A percentile compares a stretch with the other conserved stretches of the same genome.
phyloP scores from a whole-genome alignment of 2,797 vertebrate genomes.

The Liasis olivaceus region DNA sequence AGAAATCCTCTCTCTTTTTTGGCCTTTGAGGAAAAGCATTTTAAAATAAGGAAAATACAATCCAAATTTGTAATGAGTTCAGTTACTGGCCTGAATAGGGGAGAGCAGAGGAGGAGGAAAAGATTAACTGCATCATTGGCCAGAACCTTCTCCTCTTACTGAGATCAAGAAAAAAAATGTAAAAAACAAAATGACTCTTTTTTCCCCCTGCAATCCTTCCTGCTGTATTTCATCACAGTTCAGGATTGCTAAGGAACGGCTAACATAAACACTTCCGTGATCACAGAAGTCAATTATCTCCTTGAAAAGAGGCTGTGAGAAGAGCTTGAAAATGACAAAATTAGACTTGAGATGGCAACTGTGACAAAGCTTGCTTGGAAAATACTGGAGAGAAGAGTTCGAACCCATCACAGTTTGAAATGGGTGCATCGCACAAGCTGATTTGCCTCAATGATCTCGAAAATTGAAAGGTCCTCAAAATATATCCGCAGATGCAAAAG shows the following conservation, averaged over 20 bases:
- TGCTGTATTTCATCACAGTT: neutral
- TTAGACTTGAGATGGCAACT: slow-evolving; percentile 14
- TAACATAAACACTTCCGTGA: slow-evolving; percentile 26
- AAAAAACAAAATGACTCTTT: neutral
- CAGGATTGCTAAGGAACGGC: slow-evolving; percentile 6
- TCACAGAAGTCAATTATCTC: slow-evolving; percentile 4
- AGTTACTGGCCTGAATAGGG: neutral
- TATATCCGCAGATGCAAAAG: slow-evolving; percentile 21
- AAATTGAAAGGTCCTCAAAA: slow-evolving; percentile 5
- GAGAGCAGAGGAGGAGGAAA: neutral
- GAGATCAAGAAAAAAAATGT: neutral
- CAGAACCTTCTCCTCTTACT: neutral
- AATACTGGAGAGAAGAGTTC: neutral
- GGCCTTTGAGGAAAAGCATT: neutral
- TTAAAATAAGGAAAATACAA: neutral
- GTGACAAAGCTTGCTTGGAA: slow-evolving; percentile 22
- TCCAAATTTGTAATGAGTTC: slow-evolving; percentile 2
- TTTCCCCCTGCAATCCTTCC: neutral
- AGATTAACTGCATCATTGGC: neutral
- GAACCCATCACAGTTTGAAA: slow-evolving; percentile 15
- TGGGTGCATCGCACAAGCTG: neutral
- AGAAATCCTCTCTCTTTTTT: neutral
- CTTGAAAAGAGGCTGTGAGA: slow-evolving; percentile 11
- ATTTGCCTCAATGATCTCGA: neutral
- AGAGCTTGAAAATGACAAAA: slow-evolving; percentile 13